These are phyloP conservation scores for Trissonchulus latispiculum DNA, from an alignment of 2,888 invertebrate species.

Conservation along the genomic window DNA sequence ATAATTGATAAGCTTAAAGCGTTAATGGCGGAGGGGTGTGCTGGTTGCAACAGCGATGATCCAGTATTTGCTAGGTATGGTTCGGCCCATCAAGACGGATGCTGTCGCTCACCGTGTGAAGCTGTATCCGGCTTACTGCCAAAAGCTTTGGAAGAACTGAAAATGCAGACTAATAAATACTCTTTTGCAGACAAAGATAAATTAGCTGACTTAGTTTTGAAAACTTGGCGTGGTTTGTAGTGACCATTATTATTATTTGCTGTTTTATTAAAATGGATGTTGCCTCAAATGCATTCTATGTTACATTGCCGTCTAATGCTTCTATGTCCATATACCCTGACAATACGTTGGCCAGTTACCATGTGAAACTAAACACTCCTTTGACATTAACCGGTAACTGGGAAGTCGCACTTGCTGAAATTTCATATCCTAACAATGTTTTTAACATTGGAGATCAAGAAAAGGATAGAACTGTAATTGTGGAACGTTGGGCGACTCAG, in stretches of 20 bases:
- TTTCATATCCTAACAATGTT: not conserved
- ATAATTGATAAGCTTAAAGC: not conserved
- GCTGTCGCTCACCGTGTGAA: not conserved
- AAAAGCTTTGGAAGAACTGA: too few species aligned
- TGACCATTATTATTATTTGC: not conserved
- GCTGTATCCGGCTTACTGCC: not conserved
- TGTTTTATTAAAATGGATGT: conserved; percentile 3
- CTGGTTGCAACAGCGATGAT: conserved; percentile 6
- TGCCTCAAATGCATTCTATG: not conserved
- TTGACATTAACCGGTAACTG: not conserved
- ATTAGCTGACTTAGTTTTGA: not conserved
- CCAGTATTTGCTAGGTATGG: too few species aligned
- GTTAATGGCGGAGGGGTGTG: not conserved
- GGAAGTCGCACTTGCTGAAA: conserved; percentile 1
- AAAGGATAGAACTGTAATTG: not conserved
- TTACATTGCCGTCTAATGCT: not conserved
- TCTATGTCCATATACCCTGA: not conserved
- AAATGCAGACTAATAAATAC: too few species aligned
- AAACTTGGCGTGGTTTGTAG: not conserved
- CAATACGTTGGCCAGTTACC: not conserved
- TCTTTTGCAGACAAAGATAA: not conserved
- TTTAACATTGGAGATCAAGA: too few species aligned
- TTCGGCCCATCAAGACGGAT: too few species aligned
- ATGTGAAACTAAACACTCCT: not conserved
- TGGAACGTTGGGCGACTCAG: not conserved